A percentile compares a stretch with the other conserved stretches of the same genome.
Conservation (phyloP, 2,888 invertebrate species). For the Orthosia incerta region DNA sequence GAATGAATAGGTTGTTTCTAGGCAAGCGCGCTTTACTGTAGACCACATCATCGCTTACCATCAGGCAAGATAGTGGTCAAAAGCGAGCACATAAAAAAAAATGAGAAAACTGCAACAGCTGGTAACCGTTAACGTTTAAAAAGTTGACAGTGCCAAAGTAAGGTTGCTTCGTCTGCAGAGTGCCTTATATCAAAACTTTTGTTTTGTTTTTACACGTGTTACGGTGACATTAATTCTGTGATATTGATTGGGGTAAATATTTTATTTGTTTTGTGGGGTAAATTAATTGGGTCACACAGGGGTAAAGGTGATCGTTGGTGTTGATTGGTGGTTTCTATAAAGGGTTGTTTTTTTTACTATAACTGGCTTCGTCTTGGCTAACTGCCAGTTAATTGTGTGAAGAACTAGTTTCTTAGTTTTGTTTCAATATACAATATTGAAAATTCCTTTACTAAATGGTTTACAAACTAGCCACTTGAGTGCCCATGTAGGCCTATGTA, state of each 20-base stretch:
- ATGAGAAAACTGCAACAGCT: background rate
- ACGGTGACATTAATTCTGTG: slow-evolving; percentile 6
- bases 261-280: background rate
- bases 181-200: slow-evolving; percentile 14
- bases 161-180: background rate
- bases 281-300: background rate
- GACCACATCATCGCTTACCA: too few species aligned
- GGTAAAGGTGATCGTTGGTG: background rate
- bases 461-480: too few species aligned
- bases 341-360: background rate
- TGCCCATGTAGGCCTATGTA: too few species aligned
- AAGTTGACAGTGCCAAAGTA: background rate
- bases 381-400: too few species aligned
- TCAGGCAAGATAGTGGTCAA: too few species aligned
- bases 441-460: too few species aligned
- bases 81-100: too few species aligned
- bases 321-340: background rate
- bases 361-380: background rate
- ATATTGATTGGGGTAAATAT: slow-evolving; percentile 25
- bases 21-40: too few species aligned
- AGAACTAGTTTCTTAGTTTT: too few species aligned
- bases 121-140: background rate
- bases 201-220: slow-evolving; percentile 31
- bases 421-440: too few species aligned
- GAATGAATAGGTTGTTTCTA: too few species aligned